A percentile compares a stretch with the other conserved stretches of the same genome.
These are phyloP conservation scores for Psettodes erumei DNA, from an alignment of 2,113 vertebrate genomes.

Conservation along the genomic window DNA sequence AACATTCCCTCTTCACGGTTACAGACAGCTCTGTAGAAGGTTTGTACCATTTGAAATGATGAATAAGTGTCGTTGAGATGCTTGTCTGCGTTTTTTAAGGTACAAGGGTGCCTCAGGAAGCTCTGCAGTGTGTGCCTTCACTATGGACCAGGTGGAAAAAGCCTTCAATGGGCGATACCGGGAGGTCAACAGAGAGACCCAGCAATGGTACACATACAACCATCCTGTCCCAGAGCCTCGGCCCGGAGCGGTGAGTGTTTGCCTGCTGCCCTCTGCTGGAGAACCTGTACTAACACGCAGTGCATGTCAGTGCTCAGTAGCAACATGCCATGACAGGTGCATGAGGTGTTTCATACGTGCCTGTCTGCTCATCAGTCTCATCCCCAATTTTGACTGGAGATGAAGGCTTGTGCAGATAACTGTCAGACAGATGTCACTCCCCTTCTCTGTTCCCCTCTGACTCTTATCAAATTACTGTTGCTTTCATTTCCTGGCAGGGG, in stretches of 20 bases:
- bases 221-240: conserved; percentile 87
- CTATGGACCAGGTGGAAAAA: conserved; percentile 89
- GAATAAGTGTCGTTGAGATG: background rate
- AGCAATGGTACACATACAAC: conserved; percentile 96
- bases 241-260: conserved; percentile 88
- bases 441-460: conserved; percentile 12
- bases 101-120: conserved; percentile 88
- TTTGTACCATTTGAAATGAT: background rate
- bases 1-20: background rate
- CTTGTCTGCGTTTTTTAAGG: conserved; percentile 74
- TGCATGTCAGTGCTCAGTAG: background rate
- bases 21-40: background rate
- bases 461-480: conserved; percentile 9
- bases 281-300: conserved; percentile 3
- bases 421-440: background rate
- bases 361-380: conserved; percentile 21
- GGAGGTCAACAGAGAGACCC: conserved; percentile 94
- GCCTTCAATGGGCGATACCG: conserved; percentile 91
- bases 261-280: conserved; percentile 63
- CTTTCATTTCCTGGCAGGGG: conserved; percentile 55
- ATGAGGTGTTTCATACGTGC: background rate
- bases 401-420: conserved; percentile 30
- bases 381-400: conserved; percentile 28
- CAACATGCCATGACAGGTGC: background rate
- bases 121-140: conserved; percentile 93